A percentile compares a stretch with the other conserved stretches of the same genome.
phyloP scores from a whole-genome alignment of 2,888 invertebrate genomes.

The Seira musarum region DNA sequence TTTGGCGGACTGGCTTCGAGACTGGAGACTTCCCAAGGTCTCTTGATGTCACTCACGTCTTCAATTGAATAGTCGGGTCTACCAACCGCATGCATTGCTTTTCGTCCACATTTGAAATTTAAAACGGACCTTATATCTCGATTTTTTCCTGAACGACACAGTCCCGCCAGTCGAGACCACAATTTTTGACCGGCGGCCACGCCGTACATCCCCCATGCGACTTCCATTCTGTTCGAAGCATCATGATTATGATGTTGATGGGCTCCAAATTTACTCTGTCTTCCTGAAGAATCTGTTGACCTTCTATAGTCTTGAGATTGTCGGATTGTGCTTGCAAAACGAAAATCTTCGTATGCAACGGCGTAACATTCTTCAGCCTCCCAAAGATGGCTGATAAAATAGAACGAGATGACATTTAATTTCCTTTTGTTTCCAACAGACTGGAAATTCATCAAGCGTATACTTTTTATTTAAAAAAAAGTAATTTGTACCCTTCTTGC shows the following conservation, averaged over 20 bases:
- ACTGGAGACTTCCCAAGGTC: slow-evolving; percentile 24
- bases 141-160: slow-evolving; percentile 38
- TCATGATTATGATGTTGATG: slow-evolving; percentile 31
- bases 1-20: neutral
- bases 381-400: slow-evolving; percentile 49
- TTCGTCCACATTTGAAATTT: slow-evolving; percentile 58
- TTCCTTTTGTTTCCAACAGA: neutral
- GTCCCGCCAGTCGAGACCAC: slow-evolving; percentile 62
- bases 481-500: slow-evolving; percentile 55
- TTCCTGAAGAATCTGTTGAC: neutral
- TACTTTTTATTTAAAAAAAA: neutral
- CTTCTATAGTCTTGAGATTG: neutral
- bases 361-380: slow-evolving; percentile 63
- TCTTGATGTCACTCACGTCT: slow-evolving; percentile 16
- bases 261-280: neutral
- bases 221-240: slow-evolving; percentile 17
- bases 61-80: slow-evolving; percentile 45
- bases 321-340: neutral
- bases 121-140: slow-evolving; percentile 41
- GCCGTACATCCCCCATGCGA: slow-evolving; percentile 58
- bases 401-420: neutral
- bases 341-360: slow-evolving; percentile 40
- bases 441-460: neutral
- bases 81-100: slow-evolving; percentile 36
- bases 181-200: slow-evolving; percentile 61